These are phyloP conservation scores for Cydia fagiglandana DNA, from an alignment of 1,140 invertebrate genomes.

Conservation along the genomic window DNA sequence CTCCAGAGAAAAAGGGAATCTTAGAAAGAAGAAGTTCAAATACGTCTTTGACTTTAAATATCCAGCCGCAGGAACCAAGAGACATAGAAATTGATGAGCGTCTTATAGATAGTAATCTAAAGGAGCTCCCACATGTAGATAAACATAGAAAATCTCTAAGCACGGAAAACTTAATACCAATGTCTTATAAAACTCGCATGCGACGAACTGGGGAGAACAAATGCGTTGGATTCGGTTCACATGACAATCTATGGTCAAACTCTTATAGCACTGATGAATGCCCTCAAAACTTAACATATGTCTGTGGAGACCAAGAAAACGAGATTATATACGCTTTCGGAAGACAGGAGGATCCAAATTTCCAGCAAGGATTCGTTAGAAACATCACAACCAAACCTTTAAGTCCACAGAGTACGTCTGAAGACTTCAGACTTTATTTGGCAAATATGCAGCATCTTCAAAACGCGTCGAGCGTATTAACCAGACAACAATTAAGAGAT, in stretches of 20 bases:
- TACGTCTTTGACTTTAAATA: constrained; percentile 72
- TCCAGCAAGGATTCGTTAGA: constrained; percentile 65
- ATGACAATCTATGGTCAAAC: constrained; percentile 73
- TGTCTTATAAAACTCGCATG: constrained; percentile 70
- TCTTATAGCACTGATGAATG: constrained; percentile 63
- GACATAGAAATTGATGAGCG: constrained; percentile 74
- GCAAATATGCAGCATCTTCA: constrained; percentile 85
- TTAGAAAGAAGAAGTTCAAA: constrained; percentile 74
- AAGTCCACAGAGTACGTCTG: constrained; percentile 81
- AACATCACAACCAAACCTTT: constrained; percentile 82
- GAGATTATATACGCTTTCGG: constrained; percentile 76
- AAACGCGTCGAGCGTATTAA: constrained; percentile 82
- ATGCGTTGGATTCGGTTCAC: constrained; percentile 70
- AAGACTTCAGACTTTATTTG: constrained; percentile 84
- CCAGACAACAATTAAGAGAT: constrained; percentile 78
- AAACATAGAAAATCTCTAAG: constrained; percentile 80
- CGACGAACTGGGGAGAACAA: constrained; percentile 56
- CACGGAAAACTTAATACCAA: constrained; percentile 80
- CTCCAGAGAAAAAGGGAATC: constrained; percentile 67
- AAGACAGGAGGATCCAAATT: constrained; percentile 65
- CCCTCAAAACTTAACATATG: constrained; percentile 70
- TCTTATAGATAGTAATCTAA: constrained; percentile 59
- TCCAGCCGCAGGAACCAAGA: constrained; percentile 70
- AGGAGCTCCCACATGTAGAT: constrained; percentile 66
- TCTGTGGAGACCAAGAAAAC: constrained; percentile 74